A percentile compares a stretch with the other conserved stretches of the same genome.
phyloP scores from a whole-genome alignment of 1,140 invertebrate species.

The Condylostylus longicornis region DNA sequence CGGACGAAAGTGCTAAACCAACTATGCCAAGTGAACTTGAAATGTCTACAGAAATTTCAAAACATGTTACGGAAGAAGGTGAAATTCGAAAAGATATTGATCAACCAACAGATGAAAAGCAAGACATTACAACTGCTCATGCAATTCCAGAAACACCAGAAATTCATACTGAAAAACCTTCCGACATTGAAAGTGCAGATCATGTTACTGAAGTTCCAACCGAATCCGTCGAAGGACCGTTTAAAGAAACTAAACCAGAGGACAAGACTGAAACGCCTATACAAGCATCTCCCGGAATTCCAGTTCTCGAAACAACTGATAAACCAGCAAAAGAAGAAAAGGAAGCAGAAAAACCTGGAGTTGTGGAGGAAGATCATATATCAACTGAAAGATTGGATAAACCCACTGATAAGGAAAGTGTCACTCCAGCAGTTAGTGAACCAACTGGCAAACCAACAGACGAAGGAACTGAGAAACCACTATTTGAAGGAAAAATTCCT shows the following conservation, averaged over 20 bases:
- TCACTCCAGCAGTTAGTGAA: background rate
- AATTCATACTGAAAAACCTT: background rate
- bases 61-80: no score
- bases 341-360: conserved; percentile 3
- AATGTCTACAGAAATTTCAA: no score
- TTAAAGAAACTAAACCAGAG: background rate
- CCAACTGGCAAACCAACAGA: background rate
- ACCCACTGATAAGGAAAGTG: conserved; percentile 10
- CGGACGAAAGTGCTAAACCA: no score
- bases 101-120: no score
- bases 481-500: background rate
- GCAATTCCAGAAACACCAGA: background rate
- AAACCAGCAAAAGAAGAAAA: conserved; percentile 4
- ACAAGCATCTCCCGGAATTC: background rate
- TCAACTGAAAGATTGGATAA: conserved; percentile 8
- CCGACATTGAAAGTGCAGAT: conserved; percentile 1
- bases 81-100: no score
- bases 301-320: conserved; percentile 5
- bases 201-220: conserved; percentile 3
- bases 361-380: conserved; percentile 10
- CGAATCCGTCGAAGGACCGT: background rate
- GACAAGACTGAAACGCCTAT: background rate
- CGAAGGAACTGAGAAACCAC: background rate
- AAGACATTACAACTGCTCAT: no score
- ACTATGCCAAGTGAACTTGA: no score